These are phyloP conservation scores for Pipistrellus pipistrellus DNA, from an alignment of 2,797 vertebrate species.

Conservation along the genomic window DNA sequence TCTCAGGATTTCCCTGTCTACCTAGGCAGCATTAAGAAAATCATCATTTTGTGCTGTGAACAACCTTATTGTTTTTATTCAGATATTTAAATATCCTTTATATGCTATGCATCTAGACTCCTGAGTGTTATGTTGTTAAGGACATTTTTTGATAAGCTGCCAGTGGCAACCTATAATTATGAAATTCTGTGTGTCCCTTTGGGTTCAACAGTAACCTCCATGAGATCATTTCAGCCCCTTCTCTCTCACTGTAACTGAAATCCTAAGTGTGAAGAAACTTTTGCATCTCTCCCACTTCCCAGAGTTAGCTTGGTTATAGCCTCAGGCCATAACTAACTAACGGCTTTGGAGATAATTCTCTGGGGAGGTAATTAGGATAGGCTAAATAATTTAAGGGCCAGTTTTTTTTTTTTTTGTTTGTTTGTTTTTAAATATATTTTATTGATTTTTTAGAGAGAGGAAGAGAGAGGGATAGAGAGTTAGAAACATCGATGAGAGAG, in stretches of 20 bases:
- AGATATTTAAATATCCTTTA: conserved; percentile 49
- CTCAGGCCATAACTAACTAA: conserved; percentile 78
- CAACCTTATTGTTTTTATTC: neutral
- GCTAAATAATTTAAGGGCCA: conserved; percentile 82
- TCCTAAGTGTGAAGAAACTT: conserved; percentile 37
- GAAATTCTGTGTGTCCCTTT: neutral
- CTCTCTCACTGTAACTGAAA: conserved; percentile 53
- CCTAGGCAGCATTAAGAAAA: neutral
- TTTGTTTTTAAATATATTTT: too few species aligned
- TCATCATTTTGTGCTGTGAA: conserved; percentile 4
- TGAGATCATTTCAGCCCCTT: conserved; percentile 46
- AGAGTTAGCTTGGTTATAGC: conserved; percentile 64
- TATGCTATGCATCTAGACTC: neutral
- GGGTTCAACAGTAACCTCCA: conserved; percentile 6
- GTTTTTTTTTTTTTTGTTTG: too few species aligned
- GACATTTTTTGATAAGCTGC: conserved; percentile 36
- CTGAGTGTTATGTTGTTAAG: conserved; percentile 50
- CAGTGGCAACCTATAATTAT: neutral
- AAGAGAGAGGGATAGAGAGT: too few species aligned
- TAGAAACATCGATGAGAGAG: too few species aligned
- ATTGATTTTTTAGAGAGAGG: too few species aligned
- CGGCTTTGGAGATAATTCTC: conserved; percentile 80
- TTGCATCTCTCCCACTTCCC: conserved; percentile 50
- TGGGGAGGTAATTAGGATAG: conserved; percentile 80
- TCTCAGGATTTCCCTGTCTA: conserved; percentile 7